These are phyloP conservation scores for Pandemis heparana DNA, from an alignment of 2,888 invertebrate genomes.

Conservation along the genomic window DNA sequence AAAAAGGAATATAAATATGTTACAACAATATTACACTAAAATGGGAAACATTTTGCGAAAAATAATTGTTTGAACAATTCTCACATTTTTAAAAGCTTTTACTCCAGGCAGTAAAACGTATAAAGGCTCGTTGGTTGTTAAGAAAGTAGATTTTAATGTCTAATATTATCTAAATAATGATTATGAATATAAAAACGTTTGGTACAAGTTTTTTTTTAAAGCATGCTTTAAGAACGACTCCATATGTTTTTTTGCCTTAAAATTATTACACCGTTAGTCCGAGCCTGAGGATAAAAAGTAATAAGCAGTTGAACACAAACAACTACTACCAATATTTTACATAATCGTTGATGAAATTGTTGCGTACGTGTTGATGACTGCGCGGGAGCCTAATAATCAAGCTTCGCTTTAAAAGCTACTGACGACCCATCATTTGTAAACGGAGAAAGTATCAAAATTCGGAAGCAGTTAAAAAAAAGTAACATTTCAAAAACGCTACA, in stretches of 20 bases:
- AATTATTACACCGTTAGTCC: slow-evolving; percentile 70
- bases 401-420: slow-evolving; percentile 56
- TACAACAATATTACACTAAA: too few species aligned
- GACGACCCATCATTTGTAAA: slow-evolving; percentile 60
- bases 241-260: slow-evolving; percentile 54
- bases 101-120: neutral
- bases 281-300: slow-evolving; percentile 71
- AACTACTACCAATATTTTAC: slow-evolving; percentile 71
- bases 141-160: too few species aligned
- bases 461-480: slow-evolving; percentile 56
- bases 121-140: neutral
- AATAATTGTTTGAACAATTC: neutral
- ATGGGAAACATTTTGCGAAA: neutral
- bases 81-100: neutral
- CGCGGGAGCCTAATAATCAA: slow-evolving; percentile 59
- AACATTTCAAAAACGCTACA: slow-evolving; percentile 56
- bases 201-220: neutral
- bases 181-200: too few species aligned
- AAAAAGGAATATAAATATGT: too few species aligned
- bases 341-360: slow-evolving; percentile 74
- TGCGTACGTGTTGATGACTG: slow-evolving; percentile 70
- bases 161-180: too few species aligned
- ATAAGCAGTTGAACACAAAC: slow-evolving; percentile 77
- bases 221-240: slow-evolving; percentile 50
- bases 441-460: slow-evolving; percentile 53